Base-by-base conservation (phyloP, 2,888 invertebrate genomes). In the Acanthopleura granulata region DNA sequence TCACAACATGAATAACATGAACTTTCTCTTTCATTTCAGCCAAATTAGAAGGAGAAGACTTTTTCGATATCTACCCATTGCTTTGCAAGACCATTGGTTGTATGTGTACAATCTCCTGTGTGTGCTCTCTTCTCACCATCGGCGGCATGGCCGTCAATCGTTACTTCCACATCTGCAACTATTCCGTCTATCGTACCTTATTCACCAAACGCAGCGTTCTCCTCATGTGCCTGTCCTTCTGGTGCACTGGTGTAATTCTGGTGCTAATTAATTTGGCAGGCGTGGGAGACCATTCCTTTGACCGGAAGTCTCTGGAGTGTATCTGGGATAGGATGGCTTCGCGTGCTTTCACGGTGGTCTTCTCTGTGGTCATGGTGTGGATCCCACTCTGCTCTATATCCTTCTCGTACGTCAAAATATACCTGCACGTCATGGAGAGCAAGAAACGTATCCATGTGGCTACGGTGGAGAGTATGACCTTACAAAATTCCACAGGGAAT, bases 261-360 rank as follows among this genome's bases (percentile, higher is more conserved):
- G 81, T 84, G 0, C 73, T 83, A 3, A 77, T 85, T 1, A 83
- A 84, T 66, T 72, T 80, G 29, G 78, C 81, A 0, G 84, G 82
- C 16, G 78, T 84, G 62, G 83, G 84, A 0, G 82, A 81, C 72
- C 85, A 86, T 75, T 70, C 76, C 12, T 86, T 83, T 70, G 84
- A 86, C 75, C 76, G 77, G 25, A 84, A 84, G 75, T 82, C 81
- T 50, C 73, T 83, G 16, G 83, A 84, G 73, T 86, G 85, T 75
- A 84, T 86, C 29, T 86, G 85, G 83, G 84, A 85, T 73, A 76
- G 86, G 12, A 83, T 82, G 80, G 79, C 81, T 18, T 82, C 81
- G 4, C 80, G 78, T 71, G 78, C 83, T 6, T 86, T 82, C 76
- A 86, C 86, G 11, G 78, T 85, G 0, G 80, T 83, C 14, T 84